phyloP scores from a whole-genome alignment of 2,888 invertebrate genomes.

The Aphodius granarius region DNA sequence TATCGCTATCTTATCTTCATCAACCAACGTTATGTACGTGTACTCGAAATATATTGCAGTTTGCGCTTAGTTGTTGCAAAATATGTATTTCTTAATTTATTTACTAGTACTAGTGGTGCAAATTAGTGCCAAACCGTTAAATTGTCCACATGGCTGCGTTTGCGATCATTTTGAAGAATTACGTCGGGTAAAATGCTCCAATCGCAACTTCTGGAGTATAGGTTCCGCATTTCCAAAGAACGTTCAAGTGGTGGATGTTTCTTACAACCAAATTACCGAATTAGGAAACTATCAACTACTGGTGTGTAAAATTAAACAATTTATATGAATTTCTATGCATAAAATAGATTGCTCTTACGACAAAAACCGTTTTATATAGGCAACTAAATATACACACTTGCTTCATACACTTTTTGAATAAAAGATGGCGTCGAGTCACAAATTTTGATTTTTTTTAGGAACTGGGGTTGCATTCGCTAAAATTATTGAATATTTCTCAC shows the following conservation, averaged over 20 bases:
- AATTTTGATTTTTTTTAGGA: constrained; percentile 52
- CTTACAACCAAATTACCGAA: constrained; percentile 63
- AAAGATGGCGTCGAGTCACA: constrained; percentile 32
- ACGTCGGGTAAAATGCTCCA: constrained; percentile 58
- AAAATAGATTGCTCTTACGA: neutral
- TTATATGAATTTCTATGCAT: no score
- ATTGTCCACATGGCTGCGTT: constrained; percentile 60
- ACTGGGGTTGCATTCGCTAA: constrained; percentile 55
- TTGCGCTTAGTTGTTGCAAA: neutral
- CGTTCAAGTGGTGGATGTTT: constrained; percentile 64
- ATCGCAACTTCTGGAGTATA: constrained; percentile 61
- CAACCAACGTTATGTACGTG: neutral
- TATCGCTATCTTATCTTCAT: neutral
- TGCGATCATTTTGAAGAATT: constrained; percentile 58
- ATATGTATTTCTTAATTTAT: neutral
- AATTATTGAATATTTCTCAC: constrained; percentile 59
- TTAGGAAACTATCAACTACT: constrained; percentile 64
- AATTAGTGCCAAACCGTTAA: constrained; percentile 23
- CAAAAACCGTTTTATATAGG: neutral
- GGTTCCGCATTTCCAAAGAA: constrained; percentile 61
- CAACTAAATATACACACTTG: neutral
- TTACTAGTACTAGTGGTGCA: neutral
- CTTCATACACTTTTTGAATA: constrained; percentile 43
- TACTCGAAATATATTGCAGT: neutral
- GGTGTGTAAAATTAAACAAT: constrained; percentile 52